Evolutionary conservation across 2,797 vertebrate genomes (phyloP).

Genomic region (Bradypodion pumilum): DNA sequence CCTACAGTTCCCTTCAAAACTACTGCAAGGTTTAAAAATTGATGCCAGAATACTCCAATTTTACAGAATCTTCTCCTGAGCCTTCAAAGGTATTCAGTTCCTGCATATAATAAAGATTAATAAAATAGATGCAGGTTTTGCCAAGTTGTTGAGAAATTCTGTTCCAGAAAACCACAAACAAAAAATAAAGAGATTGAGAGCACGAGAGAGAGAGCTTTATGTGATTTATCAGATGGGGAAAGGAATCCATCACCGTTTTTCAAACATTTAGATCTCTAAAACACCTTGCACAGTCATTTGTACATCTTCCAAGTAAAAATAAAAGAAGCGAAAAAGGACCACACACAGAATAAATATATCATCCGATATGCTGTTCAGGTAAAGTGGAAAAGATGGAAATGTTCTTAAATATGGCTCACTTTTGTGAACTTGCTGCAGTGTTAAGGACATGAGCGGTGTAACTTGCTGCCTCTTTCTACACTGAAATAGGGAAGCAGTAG

Average conservation of each 20-base stretch:
- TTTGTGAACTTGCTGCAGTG: slow-evolving; percentile 7
- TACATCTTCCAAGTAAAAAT: rapidly evolving
- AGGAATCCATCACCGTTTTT: not conserved
- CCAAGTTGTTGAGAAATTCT: not conserved
- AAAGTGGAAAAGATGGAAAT: not conserved
- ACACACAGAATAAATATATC: not conserved
- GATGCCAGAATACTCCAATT: slow-evolving; percentile 24
- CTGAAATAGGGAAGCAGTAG: slow-evolving; percentile 8
- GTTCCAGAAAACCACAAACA: not conserved
- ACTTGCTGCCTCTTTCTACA: not conserved
- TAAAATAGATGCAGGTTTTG: not conserved
- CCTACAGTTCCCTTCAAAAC: not conserved
- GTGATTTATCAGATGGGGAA: slow-evolving; percentile 24
- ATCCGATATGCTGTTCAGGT: not conserved
- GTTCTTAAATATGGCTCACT: not conserved
- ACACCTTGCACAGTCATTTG: not conserved
- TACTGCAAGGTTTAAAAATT: slow-evolving; percentile 6
- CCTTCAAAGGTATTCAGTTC: slow-evolving; percentile 4
- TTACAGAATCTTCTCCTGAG: slow-evolving; percentile 17
- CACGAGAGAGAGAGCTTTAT: not conserved
- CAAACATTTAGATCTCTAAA: slow-evolving; percentile 10
- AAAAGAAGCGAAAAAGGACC: not conserved
- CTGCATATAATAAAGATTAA: slow-evolving; percentile 20
- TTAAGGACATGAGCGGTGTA: not conserved
- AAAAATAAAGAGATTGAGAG: no score